These are phyloP conservation scores for Piscicola geometra DNA, from an alignment of 2,888 invertebrate genomes.

Conservation along the genomic window DNA sequence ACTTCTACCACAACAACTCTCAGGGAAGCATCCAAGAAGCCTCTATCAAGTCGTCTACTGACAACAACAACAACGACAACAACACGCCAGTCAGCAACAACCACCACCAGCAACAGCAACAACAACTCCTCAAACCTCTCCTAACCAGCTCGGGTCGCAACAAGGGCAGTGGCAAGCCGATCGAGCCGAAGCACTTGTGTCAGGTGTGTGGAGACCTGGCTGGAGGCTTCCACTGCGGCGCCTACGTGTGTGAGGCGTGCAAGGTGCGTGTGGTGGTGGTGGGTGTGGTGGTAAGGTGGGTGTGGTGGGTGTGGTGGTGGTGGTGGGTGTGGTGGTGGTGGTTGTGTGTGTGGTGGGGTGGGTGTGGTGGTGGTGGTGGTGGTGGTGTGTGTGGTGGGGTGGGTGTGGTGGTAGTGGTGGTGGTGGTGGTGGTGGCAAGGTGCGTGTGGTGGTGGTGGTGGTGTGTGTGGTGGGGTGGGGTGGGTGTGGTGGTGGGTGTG, in stretches of 20 bases:
- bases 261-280: conserved; percentile 48
- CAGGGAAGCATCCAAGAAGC: not conserved
- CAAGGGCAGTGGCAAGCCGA: conserved; percentile 40
- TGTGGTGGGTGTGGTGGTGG: no score
- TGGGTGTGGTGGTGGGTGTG: not conserved
- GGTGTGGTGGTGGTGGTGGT: not conserved
- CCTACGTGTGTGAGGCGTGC: conserved; percentile 55
- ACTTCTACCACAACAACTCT: not conserved
- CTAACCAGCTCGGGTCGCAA: conserved; percentile 43
- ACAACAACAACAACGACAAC: not conserved
- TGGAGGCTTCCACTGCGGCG: conserved; percentile 54
- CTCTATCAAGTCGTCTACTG: not conserved
- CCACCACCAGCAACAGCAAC: not conserved
- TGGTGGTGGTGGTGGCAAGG: not conserved
- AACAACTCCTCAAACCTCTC: not conserved
- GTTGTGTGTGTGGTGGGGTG: not conserved
- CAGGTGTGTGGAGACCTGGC: conserved; percentile 54
- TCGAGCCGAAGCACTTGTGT: conserved; percentile 45
- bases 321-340: not conserved
- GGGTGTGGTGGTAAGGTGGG: no score
- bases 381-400: not conserved
- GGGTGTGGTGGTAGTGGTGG: not conserved
- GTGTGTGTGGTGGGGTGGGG: not conserved
- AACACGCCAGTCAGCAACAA: not conserved
- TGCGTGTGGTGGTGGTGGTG: not conserved